These are phyloP conservation scores for Liasis olivaceus DNA, from an alignment of 2,797 vertebrate species.

Conservation along the genomic window DNA sequence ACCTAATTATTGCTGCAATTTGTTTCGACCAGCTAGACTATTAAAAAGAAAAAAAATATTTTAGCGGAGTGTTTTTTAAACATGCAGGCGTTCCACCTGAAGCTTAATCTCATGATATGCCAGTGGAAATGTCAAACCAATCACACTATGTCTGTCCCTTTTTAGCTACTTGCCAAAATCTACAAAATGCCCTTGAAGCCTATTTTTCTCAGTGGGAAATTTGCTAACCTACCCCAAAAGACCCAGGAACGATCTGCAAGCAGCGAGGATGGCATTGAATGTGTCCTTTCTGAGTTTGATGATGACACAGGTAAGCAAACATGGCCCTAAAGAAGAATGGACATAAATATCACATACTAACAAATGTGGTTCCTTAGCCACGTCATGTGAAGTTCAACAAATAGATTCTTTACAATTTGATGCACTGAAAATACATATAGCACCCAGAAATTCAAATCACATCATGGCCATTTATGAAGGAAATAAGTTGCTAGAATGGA, in stretches of 20 bases:
- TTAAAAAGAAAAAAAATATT: background rate
- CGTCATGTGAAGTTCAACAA: background rate
- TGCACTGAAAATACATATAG: too few species aligned
- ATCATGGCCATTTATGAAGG: background rate
- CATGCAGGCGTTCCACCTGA: background rate
- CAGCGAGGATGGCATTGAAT: constrained; percentile 92
- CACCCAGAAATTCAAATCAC: background rate
- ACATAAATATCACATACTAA: background rate
- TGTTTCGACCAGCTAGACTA: background rate
- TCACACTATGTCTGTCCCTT: constrained; percentile 2
- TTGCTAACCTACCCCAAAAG: constrained; percentile 86
- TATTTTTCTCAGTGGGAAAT: constrained; percentile 87
- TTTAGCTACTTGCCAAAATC: constrained; percentile 92
- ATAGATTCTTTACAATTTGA: background rate
- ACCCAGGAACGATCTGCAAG: constrained; percentile 85
- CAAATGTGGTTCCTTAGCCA: background rate
- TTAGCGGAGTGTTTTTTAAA: background rate
- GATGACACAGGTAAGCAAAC: constrained; percentile 87
- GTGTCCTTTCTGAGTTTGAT: constrained; percentile 91
- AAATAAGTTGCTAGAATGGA: background rate
- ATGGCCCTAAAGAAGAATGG: background rate
- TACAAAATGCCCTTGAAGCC: constrained; percentile 97
- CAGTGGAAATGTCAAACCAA: background rate
- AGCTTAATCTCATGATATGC: background rate
- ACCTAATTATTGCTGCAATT: background rate